Evolutionary conservation across 2,113 vertebrate genomes (phyloP).

Genomic region (Platanista minor): DNA sequence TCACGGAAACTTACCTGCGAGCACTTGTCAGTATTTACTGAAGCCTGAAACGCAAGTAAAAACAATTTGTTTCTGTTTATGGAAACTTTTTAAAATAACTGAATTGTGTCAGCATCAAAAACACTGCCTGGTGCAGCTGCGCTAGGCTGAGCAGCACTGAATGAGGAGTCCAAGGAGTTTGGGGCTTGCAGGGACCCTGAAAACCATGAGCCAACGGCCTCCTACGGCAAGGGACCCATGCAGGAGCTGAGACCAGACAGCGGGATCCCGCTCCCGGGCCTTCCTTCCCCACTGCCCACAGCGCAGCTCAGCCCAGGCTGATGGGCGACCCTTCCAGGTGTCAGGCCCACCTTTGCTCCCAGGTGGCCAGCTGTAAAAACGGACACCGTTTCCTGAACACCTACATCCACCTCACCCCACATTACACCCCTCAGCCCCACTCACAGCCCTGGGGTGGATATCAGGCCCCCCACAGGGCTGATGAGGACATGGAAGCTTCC

Average conservation of each 20-base stretch:
- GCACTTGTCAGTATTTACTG: neutral
- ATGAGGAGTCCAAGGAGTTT: neutral
- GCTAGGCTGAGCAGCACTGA: neutral
- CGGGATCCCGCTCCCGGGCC: too few species aligned
- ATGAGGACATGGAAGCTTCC: neutral
- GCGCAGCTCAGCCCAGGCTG: too few species aligned
- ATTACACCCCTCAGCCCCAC: neutral
- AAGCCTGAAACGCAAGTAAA: neutral
- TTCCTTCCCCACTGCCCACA: too few species aligned
- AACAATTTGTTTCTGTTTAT: neutral
- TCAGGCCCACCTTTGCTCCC: neutral
- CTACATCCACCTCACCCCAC: neutral
- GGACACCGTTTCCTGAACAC: neutral
- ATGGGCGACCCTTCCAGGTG: too few species aligned
- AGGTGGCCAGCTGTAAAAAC: neutral
- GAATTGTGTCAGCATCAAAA: neutral
- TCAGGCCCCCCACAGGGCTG: too few species aligned
- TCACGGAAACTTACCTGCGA: neutral
- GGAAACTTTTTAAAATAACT: slow-evolving; percentile 24
- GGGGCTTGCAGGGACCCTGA: neutral
- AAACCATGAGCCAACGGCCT: neutral
- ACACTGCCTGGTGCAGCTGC: neutral
- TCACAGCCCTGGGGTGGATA: neutral
- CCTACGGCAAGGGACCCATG: accelerated
- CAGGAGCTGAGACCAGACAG: neutral